phyloP scores from a whole-genome alignment of 92 coral and sea anemone species.

The Epizoanthus stellaris region DNA sequence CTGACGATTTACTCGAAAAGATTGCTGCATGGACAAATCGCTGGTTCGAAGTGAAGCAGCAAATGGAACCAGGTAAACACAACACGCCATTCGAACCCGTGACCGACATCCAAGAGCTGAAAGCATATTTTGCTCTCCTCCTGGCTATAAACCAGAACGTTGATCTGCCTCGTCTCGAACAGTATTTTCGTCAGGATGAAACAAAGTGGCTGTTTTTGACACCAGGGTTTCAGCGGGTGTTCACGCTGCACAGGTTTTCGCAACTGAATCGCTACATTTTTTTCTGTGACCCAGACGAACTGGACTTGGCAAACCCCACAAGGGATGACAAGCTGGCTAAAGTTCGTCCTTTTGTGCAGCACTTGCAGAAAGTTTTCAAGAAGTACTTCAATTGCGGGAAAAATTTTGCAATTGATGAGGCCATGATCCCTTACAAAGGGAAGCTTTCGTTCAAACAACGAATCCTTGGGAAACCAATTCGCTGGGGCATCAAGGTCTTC shows the following conservation, averaged over 20 bases:
- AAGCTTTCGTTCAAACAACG: slow-evolving; percentile 49
- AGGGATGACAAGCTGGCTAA: slow-evolving; percentile 32
- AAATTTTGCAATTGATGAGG: slow-evolving; percentile 54
- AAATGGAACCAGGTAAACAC: no score
- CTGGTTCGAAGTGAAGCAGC: no score
- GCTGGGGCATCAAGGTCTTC: slow-evolving; percentile 58
- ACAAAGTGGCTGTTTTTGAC: slow-evolving; percentile 50
- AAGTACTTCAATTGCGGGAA: slow-evolving; percentile 48
- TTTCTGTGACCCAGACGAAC: slow-evolving; percentile 51
- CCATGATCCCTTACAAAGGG: slow-evolving; percentile 58
- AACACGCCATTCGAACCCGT: no score
- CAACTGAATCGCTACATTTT: slow-evolving; percentile 56
- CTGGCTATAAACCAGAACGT: slow-evolving; percentile 43
- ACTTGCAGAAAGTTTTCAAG: slow-evolving; percentile 34
- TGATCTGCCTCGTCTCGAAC: slow-evolving; percentile 26
- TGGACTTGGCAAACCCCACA: neutral
- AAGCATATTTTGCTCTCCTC: slow-evolving; percentile 29
- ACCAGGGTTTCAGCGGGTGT: slow-evolving; percentile 55
- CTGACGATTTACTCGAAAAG: no score
- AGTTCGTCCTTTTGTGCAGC: slow-evolving; percentile 39
- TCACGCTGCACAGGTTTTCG: slow-evolving; percentile 40
- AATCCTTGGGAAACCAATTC: slow-evolving; percentile 52
- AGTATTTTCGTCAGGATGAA: slow-evolving; percentile 49
- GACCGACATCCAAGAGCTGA: no score
- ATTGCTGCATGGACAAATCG: no score